These are phyloP conservation scores for Darevskia nairensis DNA, from an alignment of 2,797 vertebrate species.

Conservation along the genomic window DNA sequence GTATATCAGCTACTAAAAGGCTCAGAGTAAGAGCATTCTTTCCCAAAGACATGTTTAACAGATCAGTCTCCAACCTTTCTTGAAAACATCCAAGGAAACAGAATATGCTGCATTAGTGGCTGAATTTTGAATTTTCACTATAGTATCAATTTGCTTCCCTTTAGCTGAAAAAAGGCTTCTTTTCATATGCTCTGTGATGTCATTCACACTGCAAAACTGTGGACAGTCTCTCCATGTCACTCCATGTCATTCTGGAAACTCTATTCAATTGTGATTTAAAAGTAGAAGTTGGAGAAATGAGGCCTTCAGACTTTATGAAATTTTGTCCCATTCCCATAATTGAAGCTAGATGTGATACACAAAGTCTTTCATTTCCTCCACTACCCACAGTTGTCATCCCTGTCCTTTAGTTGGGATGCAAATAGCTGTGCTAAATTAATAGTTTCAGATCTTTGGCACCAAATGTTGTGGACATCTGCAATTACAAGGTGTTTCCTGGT, in stretches of 20 bases:
- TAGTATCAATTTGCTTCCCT: not conserved
- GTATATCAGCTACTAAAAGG: not conserved
- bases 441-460: not conserved
- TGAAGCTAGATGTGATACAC: not conserved
- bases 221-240: not conserved
- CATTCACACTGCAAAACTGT: too few species aligned
- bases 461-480: not conserved
- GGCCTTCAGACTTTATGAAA: not conserved
- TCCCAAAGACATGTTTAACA: not conserved
- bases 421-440: not conserved
- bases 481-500: not conserved
- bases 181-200: not conserved
- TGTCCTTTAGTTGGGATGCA: not conserved
- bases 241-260: not conserved
- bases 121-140: not conserved
- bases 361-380: not conserved
- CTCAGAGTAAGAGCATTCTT: not conserved
- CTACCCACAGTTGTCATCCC: not conserved
- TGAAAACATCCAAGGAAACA: not conserved
- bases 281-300: not conserved
- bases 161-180: not conserved
- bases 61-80: not conserved
- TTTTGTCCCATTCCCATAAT: not conserved
- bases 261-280: not conserved
- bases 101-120: not conserved